These are phyloP conservation scores for Cerastoderma edule DNA, from an alignment of 2,888 invertebrate species.

Conservation along the genomic window DNA sequence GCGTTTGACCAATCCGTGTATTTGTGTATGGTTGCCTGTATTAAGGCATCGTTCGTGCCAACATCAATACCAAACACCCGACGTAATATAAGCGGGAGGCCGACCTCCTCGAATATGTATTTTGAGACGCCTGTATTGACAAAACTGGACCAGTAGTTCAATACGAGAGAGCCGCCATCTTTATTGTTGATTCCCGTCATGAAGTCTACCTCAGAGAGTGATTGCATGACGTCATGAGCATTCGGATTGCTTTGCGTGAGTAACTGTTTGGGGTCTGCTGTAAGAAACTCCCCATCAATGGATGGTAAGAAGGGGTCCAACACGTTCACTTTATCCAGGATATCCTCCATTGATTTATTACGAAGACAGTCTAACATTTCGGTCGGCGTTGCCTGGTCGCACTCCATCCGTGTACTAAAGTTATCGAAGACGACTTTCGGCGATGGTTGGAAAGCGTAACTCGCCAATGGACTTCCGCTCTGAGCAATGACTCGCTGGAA, in stretches of 20 bases:
- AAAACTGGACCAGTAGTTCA: constrained; percentile 5
- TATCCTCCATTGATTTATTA: constrained; percentile 32
- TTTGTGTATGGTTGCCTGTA: constrained; percentile 36
- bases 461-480: constrained; percentile 55
- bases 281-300: constrained; percentile 93
- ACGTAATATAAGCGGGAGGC: constrained; percentile 16
- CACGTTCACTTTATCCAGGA: constrained; percentile 40
- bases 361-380: constrained; percentile 60
- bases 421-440: constrained; percentile 88
- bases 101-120: constrained; percentile 25
- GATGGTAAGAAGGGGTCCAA: constrained; percentile 91
- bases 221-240: constrained; percentile 91
- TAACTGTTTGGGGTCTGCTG: constrained; percentile 93
- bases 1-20: constrained; percentile 37
- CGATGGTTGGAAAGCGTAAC: constrained; percentile 46
- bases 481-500: constrained; percentile 71
- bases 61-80: background rate
- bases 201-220: constrained; percentile 40
- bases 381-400: constrained; percentile 33
- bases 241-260: constrained; percentile 91
- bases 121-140: constrained; percentile 28
- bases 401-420: constrained; percentile 82
- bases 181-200: constrained; percentile 47
- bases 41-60: constrained; percentile 6
- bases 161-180: constrained; percentile 34